phyloP scores from a whole-genome alignment of 1,140 invertebrate species.

The Ladona fulva region DNA sequence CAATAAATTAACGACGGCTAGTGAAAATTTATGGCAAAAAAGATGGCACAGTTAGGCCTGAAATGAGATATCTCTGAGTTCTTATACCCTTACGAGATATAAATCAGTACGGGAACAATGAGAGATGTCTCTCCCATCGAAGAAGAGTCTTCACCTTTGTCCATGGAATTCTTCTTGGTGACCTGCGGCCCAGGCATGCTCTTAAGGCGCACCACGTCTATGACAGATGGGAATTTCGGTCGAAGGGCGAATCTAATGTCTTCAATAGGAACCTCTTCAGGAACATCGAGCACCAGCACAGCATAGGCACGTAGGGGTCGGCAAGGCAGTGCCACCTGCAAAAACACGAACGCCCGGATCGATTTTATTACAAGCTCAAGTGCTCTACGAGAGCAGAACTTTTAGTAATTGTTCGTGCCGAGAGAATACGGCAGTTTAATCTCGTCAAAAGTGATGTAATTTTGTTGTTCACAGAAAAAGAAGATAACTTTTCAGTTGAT shows the following conservation, averaged over 20 bases:
- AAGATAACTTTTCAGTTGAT: too few species aligned
- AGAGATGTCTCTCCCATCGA: neutral
- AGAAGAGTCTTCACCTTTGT: slow-evolving; percentile 10
- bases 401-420: too few species aligned
- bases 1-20: too few species aligned
- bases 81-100: too few species aligned
- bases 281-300: slow-evolving; percentile 67
- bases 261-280: slow-evolving; percentile 70
- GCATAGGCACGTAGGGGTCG: slow-evolving; percentile 73
- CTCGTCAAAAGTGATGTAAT: too few species aligned
- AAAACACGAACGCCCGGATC: neutral
- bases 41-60: too few species aligned
- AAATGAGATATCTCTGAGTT: too few species aligned
- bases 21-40: too few species aligned
- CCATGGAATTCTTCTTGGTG: neutral
- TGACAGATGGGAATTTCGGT: slow-evolving; percentile 61
- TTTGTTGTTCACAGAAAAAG: too few species aligned
- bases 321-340: slow-evolving; percentile 55
- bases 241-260: slow-evolving; percentile 71
- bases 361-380: too few species aligned
- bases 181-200: neutral
- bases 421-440: too few species aligned
- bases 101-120: neutral
- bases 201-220: slow-evolving; percentile 56
- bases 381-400: too few species aligned